Base-by-base conservation (phyloP, 2,888 invertebrate species). In the Cheilosia impressa region DNA sequence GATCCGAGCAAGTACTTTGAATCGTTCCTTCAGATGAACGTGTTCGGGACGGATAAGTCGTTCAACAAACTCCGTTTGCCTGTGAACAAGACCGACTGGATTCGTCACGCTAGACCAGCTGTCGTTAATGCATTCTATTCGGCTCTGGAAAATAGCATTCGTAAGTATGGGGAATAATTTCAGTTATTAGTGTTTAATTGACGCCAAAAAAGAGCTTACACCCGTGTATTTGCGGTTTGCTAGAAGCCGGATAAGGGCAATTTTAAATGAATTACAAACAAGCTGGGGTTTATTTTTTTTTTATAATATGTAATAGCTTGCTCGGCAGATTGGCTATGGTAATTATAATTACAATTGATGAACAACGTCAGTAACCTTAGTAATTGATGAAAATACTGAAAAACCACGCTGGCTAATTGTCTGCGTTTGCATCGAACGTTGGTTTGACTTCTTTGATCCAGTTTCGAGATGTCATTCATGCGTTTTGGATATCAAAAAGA, bases 61-160 rank as follows among this genome's bases (percentile, higher is more conserved):
- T 97, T 97, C 92, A 94, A 94, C 87, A 95, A 96, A 89, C 93
- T 97, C 22, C 93, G 97, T 24, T 94, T 96, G 90, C 95, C 96
- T 1, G 96, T 96, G 34, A 96, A 96, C 92, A 96, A 97, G 92
- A 96, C 96, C 5, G 96, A 96, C 90, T 97, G 97, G 97, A 93
- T 96, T 72, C 95, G 95, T 38, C 97, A 97, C 91, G 96, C 97
- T 68, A 94, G 96, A 58, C 96, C 97, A 7, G 96, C 97, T 9
- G 94, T 97, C 81, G 97, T 97, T 76, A 97, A 97, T 91, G 97
- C 97, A 2, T 97, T 96, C 93, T 97, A 97, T 91, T 96, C 96
- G 1, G 95, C 96, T 0, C 94, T 96, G 69, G 97, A 97, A 92
- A 97, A 97, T 91, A 96, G 96, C 90, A 97, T 97, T 88, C 96